Evolutionary conservation across 2,888 invertebrate genomes (phyloP), one percentile per base, ranked within the genome.

Genomic region (Seladonia tumulorum): DNA sequence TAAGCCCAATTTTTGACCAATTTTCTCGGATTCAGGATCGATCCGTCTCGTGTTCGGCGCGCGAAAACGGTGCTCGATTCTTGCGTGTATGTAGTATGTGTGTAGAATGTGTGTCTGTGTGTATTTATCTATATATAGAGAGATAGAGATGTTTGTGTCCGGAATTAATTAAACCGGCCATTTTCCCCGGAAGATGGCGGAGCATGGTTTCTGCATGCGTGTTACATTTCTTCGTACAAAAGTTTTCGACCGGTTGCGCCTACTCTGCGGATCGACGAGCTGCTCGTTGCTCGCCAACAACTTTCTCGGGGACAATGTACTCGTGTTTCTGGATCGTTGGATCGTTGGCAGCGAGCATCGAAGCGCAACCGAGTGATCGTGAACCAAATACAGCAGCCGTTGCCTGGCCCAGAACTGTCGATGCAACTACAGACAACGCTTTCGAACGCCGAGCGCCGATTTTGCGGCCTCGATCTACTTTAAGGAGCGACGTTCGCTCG

Each of bases 1-100:
- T n/a, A n/a, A 53, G 10, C 22, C n/a, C 35, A 35, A 35, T 35
- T 35, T 35, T 35, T 90, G 91, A 92, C 91, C 92, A 92, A 93
- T 93, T 53, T 53, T 53, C 92, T 90, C 81, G 82, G 12, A 39
- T 79, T 85, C 78, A 89, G 89, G 22, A 83, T 73, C 89, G 77
- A 78, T 81, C 81, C 29, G 42, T 63, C 79, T n/a, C 68, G 78
- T 74, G 63, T 60, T 70, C 53, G 25, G 53, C 73, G 39, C 79
- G 73, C 42, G 57, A 70, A 63, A 78, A 82, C 76, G 79, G 82
- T 53, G 72, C 72, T 86, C 47, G 78, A 86, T 72, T 76, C 74
- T 75, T 25, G 49, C 71, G 63, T 76, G 63, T 63, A 68, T 74
- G 35, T 42, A 63, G 82, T 74, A 71, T 68, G 39, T 78, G 83